Conservation (phyloP, 2,797 vertebrate genomes). For the Myotis daubentonii region DNA sequence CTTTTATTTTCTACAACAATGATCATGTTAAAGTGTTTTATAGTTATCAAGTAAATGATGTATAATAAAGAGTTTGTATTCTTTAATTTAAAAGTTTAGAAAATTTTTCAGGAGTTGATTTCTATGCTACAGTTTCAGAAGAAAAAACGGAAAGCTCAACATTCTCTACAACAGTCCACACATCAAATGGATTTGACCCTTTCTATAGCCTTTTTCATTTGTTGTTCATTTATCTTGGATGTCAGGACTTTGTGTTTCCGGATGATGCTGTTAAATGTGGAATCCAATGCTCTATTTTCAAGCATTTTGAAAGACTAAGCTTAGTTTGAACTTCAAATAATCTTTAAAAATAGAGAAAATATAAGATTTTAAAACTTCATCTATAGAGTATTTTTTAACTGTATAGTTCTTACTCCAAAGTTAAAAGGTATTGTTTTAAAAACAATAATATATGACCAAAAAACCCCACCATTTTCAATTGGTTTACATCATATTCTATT, state of each 20-base stretch:
- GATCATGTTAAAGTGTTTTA: neutral
- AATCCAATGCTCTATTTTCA: slow-evolving; percentile 15
- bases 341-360: slow-evolving; percentile 5
- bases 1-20: neutral
- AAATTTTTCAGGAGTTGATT: neutral
- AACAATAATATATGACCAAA: neutral
- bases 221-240: slow-evolving; percentile 57
- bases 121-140: neutral
- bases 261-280: neutral
- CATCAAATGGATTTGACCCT: slow-evolving; percentile 21
- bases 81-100: slow-evolving; percentile 19
- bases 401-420: neutral
- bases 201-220: slow-evolving; percentile 25
- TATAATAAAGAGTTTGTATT: neutral
- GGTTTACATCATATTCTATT: neutral
- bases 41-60: neutral
- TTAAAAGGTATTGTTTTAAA: neutral
- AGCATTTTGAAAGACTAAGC: slow-evolving; percentile 7
- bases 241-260: slow-evolving; percentile 34
- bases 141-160: neutral
- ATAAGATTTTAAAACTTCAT: neutral
- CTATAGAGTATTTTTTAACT: neutral
- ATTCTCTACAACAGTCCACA: slow-evolving; percentile 33
- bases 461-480: neutral
- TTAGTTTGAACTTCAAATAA: slow-evolving; percentile 33